Conservation (phyloP, 2,888 invertebrate genomes). For the Heliconius sara region DNA sequence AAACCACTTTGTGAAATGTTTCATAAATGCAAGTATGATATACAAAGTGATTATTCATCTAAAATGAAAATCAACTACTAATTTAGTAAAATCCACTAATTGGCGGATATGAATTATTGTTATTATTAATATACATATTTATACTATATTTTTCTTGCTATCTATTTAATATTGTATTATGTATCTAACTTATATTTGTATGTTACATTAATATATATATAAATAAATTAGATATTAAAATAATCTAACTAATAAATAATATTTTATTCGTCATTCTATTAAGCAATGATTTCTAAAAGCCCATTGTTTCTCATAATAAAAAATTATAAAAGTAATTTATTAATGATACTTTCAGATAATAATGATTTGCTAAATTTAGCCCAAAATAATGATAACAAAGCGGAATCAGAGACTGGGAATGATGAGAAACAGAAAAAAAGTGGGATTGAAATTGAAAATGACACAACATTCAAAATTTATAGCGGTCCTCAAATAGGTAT, state of each 20-base stretch:
- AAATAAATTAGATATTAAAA: no score
- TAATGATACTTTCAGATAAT: conserved; percentile 58
- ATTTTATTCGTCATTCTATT: background rate
- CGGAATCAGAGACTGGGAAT: conserved; percentile 47
- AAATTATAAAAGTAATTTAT: conserved; percentile 1
- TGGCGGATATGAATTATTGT: background rate
- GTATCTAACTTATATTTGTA: background rate
- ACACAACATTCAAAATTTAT: conserved; percentile 42
- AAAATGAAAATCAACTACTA: conserved; percentile 50
- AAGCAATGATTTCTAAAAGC: background rate
- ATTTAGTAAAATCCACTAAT: no score
- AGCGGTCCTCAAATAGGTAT: conserved; percentile 27
- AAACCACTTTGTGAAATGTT: conserved; percentile 64
- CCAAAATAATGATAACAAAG: conserved; percentile 55
- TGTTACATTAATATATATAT: background rate
- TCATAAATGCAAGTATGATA: conserved; percentile 51
- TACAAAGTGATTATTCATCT: conserved; percentile 45
- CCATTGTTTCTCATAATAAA: background rate
- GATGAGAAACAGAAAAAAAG: conserved; percentile 46
- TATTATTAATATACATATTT: background rate
- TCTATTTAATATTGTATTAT: background rate
- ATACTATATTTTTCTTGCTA: background rate
- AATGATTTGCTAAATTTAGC: conserved; percentile 56
- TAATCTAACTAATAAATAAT: background rate
- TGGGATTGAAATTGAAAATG: conserved; percentile 49